These are phyloP conservation scores for Hylyphantes graminicola DNA, from an alignment of 1,140 invertebrate genomes.

Conservation along the genomic window DNA sequence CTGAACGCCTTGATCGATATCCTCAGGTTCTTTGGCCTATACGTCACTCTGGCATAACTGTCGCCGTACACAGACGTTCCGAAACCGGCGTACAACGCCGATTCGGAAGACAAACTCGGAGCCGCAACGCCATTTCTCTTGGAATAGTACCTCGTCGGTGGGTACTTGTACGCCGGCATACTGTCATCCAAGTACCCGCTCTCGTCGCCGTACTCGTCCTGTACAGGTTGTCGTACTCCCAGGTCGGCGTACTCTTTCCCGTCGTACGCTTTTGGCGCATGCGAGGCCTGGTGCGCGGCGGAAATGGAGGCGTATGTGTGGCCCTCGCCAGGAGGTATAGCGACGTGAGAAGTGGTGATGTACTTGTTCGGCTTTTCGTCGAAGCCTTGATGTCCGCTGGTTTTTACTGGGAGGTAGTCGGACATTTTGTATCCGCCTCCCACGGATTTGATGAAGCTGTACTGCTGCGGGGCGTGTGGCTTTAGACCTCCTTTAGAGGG, in stretches of 20 bases:
- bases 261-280: conserved; percentile 37
- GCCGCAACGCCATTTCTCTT: neutral
- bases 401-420: conserved; percentile 3
- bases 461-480: neutral
- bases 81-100: conserved; percentile 36
- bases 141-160: neutral
- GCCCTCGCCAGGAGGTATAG: conserved; percentile 48
- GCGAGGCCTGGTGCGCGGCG: conserved; percentile 28
- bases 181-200: conserved; percentile 34
- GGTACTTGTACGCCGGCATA: conserved; percentile 35
- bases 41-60: conserved; percentile 40
- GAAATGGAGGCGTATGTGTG: conserved; percentile 32
- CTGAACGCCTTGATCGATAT: conserved; percentile 18
- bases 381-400: neutral
- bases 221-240: neutral
- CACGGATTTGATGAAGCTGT: conserved; percentile 35
- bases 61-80: conserved; percentile 50
- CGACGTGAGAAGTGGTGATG: conserved; percentile 26
- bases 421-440: conserved; percentile 39
- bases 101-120: neutral
- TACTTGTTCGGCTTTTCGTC: neutral
- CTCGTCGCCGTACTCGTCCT: neutral
- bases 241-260: conserved; percentile 36
- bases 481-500: neutral
- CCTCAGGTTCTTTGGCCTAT: conserved; percentile 31